Conservation (phyloP, 2,113 vertebrate genomes). For the Tenrec ecaudatus region DNA sequence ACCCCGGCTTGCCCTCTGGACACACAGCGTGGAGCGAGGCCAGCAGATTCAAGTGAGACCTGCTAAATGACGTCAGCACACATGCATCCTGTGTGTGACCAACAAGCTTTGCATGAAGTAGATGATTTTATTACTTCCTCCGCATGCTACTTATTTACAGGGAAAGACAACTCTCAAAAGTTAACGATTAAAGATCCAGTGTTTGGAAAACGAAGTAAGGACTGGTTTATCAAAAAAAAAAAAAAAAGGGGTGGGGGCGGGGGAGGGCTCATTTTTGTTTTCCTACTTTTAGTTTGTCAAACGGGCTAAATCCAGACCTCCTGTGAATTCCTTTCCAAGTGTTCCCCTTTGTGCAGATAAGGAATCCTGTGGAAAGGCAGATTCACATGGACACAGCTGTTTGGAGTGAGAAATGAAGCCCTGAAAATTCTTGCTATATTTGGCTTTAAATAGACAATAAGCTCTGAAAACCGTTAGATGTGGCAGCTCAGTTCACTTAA, state of each 20-base stretch:
- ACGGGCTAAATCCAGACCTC: conserved; percentile 37
- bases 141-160: background rate
- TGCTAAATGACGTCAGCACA: background rate
- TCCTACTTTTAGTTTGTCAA: background rate
- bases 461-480: conserved; percentile 56
- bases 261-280: conserved; percentile 7
- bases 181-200: background rate
- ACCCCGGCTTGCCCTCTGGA: background rate
- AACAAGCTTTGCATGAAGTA: background rate
- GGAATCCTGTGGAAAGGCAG: conserved; percentile 40
- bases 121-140: background rate
- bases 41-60: background rate
- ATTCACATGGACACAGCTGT: background rate
- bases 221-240: background rate
- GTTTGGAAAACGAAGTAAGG: conserved; percentile 24
- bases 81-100: background rate
- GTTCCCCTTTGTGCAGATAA: conserved; percentile 47
- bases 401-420: conserved; percentile 9
- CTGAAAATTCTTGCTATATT: conserved; percentile 54
- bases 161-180: background rate
- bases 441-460: conserved; percentile 58
- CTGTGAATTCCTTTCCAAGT: conserved; percentile 28
- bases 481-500: conserved; percentile 47
- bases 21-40: background rate
- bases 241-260: too few relatives aligned